These are phyloP conservation scores for Eudyptes chrysolophus DNA, from an alignment of 2,113 vertebrate species.

Conservation along the genomic window DNA sequence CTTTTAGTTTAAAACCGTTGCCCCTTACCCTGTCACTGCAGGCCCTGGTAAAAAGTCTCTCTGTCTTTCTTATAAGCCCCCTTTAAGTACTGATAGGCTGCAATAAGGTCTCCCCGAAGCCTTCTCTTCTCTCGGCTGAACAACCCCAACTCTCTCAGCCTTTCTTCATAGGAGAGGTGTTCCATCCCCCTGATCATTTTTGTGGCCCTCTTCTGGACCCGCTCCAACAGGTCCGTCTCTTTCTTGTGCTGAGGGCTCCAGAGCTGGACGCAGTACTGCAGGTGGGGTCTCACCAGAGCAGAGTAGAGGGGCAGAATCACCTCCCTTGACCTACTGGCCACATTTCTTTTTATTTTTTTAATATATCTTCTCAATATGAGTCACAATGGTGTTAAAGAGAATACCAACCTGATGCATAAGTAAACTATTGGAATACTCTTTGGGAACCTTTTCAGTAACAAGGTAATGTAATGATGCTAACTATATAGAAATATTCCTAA, in stretches of 20 bases:
- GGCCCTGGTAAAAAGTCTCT: neutral
- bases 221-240: neutral
- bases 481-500: neutral
- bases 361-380: neutral
- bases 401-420: neutral
- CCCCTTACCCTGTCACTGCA: neutral
- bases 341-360: neutral
- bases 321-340: rapidly evolving
- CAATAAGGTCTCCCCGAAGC: neutral
- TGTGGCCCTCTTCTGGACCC: rapidly evolving
- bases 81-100: neutral
- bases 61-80: too few species aligned
- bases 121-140: neutral
- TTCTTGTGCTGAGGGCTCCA: neutral
- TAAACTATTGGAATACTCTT: neutral
- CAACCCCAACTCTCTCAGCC: neutral
- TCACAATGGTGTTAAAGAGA: neutral
- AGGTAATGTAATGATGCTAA: neutral
- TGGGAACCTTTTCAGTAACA: neutral
- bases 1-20: neutral
- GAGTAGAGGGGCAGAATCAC: neutral
- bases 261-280: neutral
- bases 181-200: neutral
- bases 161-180: neutral
- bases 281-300: neutral